Conservation (phyloP, 1,140 invertebrate genomes). For the Cydia fagiglandana region DNA sequence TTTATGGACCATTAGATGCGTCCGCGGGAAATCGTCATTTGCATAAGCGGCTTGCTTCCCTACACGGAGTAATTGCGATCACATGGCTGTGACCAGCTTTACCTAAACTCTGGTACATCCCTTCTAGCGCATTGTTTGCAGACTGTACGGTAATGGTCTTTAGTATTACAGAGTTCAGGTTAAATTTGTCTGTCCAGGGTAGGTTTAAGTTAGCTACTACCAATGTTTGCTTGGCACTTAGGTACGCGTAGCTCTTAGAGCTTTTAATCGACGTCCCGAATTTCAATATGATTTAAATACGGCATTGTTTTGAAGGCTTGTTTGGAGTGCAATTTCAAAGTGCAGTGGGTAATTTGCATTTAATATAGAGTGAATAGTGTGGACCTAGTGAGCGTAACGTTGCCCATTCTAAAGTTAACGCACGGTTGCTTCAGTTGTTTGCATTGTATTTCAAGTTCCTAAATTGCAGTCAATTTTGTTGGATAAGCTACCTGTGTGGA, state of each 20-base stretch:
- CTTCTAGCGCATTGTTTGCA: background rate
- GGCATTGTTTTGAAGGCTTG: slow-evolving; percentile 70
- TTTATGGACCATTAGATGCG: slow-evolving; percentile 72
- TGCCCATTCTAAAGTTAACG: slow-evolving; percentile 20
- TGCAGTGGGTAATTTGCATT: slow-evolving; percentile 46
- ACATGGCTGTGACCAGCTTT: slow-evolving; percentile 60
- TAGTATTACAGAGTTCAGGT: slow-evolving; percentile 41
- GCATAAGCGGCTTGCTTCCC: slow-evolving; percentile 76
- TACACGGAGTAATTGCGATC: slow-evolving; percentile 76
- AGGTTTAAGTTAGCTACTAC: slow-evolving; percentile 64
- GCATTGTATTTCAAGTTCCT: background rate
- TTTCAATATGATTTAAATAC: slow-evolving; percentile 76
- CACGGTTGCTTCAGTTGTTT: slow-evolving; percentile 13
- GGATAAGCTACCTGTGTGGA: background rate
- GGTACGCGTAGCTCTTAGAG: slow-evolving; percentile 64
- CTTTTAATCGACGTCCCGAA: slow-evolving; percentile 76
- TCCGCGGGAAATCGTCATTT: slow-evolving; percentile 75
- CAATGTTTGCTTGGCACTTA: slow-evolving; percentile 73
- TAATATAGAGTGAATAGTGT: slow-evolving; percentile 60
- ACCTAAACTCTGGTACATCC: slow-evolving; percentile 43
- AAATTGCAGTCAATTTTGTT: background rate
- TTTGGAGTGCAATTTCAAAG: slow-evolving; percentile 48
- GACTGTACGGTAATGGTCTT: background rate
- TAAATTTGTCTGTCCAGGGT: slow-evolving; percentile 52
- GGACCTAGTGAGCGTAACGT: background rate